phyloP scores from a whole-genome alignment of 64 coral and sea anemone genomes.

The Orbicella faveolata region DNA sequence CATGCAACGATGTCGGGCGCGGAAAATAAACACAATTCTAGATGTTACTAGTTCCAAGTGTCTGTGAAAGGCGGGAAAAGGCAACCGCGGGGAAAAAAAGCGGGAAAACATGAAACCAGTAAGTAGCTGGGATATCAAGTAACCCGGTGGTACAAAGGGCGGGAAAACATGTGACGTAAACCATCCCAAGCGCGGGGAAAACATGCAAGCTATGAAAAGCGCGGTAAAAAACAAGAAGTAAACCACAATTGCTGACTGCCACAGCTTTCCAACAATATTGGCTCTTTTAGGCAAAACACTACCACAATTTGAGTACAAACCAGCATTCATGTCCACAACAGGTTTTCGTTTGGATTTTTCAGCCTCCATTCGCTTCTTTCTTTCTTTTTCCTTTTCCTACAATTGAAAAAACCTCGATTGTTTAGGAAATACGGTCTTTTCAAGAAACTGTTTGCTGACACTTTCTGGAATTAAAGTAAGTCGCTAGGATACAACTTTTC shows the following conservation, averaged over 20 bases:
- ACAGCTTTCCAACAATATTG: background rate
- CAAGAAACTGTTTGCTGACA: too few species aligned
- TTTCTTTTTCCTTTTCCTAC: conserved; percentile 93
- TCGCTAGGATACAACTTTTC: too few species aligned
- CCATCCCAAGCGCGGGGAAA: too few species aligned
- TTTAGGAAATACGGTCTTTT: too few species aligned
- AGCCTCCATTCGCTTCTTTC: conserved; percentile 81
- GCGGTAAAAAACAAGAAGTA: too few species aligned
- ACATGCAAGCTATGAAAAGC: too few species aligned
- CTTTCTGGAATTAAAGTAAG: too few species aligned
- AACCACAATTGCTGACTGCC: background rate
- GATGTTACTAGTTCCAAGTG: too few species aligned
- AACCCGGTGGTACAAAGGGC: too few species aligned
- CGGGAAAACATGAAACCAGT: background rate
- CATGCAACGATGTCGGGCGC: background rate
- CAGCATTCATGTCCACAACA: conserved; percentile 88
- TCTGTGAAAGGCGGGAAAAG: too few species aligned
- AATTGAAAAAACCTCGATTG: background rate
- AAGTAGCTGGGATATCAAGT: too few species aligned
- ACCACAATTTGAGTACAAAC: background rate
- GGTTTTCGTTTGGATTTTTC: conserved; percentile 94
- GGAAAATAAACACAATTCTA: background rate
- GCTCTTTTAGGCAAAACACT: background rate
- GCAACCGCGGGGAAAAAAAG: background rate
- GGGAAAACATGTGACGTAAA: too few species aligned